Conservation (phyloP, 2,888 invertebrate genomes). For the Drosophila acutilabella region DNA sequence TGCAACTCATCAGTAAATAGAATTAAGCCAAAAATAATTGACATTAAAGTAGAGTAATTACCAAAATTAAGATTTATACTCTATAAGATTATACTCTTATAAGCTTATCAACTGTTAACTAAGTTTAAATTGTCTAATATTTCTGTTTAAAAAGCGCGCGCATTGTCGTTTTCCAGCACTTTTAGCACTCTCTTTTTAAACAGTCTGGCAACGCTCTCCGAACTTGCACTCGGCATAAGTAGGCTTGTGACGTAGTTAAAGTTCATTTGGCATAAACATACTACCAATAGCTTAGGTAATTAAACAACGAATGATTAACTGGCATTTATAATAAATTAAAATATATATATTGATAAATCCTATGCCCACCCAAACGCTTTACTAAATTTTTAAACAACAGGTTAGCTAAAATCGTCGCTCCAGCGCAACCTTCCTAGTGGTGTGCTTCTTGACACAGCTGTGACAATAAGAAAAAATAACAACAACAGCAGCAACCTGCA, state of each 20-base stretch:
- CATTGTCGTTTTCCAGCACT: not conserved
- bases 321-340: no score
- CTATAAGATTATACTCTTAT: no score
- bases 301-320: no score
- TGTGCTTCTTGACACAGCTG: constrained; percentile 33
- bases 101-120: not conserved
- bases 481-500: constrained; percentile 35
- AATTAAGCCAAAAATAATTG: constrained; percentile 32
- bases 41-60: not conserved
- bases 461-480: constrained; percentile 11
- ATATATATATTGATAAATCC: no score
- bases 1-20: constrained; percentile 35
- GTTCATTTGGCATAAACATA: not conserved
- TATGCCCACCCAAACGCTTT: not conserved
- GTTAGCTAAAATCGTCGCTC: not conserved
- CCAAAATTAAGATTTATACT: no score
- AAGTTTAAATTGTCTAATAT: no score
- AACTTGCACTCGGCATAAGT: not conserved
- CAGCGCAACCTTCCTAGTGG: constrained; percentile 21
- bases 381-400: not conserved
- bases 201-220: not conserved
- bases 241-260: constrained; percentile 1
- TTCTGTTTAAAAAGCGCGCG: constrained; percentile 5
- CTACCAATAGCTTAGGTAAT: no score
- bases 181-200: not conserved